A percentile compares a stretch with the other conserved stretches of the same genome.
phyloP scores from a whole-genome alignment of 2,113 vertebrate genomes.

The Phalacrocorax carbo region DNA sequence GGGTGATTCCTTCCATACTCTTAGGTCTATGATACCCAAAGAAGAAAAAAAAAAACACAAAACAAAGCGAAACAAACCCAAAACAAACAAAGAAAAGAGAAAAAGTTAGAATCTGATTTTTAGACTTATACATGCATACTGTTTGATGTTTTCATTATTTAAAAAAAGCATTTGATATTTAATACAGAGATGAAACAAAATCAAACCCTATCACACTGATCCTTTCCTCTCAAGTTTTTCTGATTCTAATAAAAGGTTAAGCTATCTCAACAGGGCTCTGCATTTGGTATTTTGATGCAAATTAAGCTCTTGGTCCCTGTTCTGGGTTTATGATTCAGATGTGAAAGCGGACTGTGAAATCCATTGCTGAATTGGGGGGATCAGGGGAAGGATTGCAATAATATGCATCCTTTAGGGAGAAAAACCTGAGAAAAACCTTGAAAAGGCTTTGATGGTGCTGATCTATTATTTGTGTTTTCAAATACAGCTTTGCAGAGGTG shows the following conservation, averaged over 20 bases:
- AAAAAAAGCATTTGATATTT: not conserved
- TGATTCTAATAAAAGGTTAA: not conserved
- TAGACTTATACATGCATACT: not conserved
- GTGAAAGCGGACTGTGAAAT: not conserved
- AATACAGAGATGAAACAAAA: not conserved
- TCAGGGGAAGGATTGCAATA: not conserved
- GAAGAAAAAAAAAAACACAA: not conserved
- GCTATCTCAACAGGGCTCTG: not conserved
- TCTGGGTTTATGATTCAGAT: not conserved
- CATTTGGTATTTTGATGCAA: not conserved
- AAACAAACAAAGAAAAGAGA: no score
- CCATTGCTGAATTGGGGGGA: not conserved
- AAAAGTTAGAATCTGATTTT: not conserved
- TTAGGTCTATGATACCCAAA: not conserved
- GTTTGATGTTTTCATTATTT: not conserved
- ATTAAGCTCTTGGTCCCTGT: not conserved
- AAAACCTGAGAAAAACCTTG: not conserved
- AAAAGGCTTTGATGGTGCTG: not conserved
- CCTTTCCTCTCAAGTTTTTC: not conserved
- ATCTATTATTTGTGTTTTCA: not conserved
- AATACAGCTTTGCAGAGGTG: not conserved
- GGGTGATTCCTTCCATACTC: not conserved
- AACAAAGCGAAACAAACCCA: not conserved
- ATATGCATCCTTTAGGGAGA: not conserved
- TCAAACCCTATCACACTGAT: not conserved